phyloP scores from a whole-genome alignment of 2,797 vertebrate species.

The Onychomys torridus region DNA sequence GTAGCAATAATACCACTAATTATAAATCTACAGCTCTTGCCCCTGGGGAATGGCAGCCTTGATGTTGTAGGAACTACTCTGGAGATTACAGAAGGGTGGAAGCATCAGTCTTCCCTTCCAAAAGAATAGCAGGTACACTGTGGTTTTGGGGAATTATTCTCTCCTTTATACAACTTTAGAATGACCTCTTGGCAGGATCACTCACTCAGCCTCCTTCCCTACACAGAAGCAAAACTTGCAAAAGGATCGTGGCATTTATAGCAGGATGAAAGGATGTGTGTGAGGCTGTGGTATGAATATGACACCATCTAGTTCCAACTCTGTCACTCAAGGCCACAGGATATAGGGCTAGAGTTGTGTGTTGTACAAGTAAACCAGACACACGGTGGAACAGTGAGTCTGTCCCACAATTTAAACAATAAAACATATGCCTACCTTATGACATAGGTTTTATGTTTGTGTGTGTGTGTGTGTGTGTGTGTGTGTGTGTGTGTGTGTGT shows the following conservation, averaged over 20 bases:
- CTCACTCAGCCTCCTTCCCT: not conserved
- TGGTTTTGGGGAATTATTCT: not conserved
- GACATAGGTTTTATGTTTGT: not conserved
- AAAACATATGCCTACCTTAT: not conserved
- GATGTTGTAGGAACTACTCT: not conserved
- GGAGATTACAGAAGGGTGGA: not conserved
- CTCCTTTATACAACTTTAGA: not conserved
- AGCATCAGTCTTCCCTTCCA: constrained; percentile 19
- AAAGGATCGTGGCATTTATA: not conserved
- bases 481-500: not conserved
- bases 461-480: not conserved
- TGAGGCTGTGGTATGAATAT: not conserved
- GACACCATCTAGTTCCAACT: not conserved
- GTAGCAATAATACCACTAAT: not conserved
- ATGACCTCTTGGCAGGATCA: not conserved
- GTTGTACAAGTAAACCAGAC: too few relatives aligned
- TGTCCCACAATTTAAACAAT: not conserved
- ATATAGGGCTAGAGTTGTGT: not conserved
- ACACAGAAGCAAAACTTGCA: not conserved
- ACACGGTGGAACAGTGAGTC: not conserved
- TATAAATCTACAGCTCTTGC: not conserved
- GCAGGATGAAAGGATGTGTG: fast-evolving
- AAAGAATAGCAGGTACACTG: not conserved
- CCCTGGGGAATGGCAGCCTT: not conserved
- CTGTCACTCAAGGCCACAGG: not conserved